phyloP scores from a whole-genome alignment of 1,140 invertebrate genomes.

The Patella vulgata region DNA sequence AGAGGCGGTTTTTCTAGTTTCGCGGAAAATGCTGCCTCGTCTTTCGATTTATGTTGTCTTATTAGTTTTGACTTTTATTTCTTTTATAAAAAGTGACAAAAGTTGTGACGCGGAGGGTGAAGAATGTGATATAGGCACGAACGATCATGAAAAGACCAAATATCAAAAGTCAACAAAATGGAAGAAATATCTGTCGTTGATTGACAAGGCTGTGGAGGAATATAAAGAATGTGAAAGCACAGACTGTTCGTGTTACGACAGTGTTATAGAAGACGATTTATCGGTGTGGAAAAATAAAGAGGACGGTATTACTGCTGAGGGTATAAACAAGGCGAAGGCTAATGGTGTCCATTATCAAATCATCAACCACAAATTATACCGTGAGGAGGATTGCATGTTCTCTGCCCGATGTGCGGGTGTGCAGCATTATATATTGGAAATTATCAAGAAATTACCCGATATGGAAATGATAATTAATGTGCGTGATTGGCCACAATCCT shows the following conservation, averaged over 20 bases:
- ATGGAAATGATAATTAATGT: slow-evolving; percentile 91
- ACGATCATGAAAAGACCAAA: no score
- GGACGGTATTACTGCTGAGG: slow-evolving; percentile 75
- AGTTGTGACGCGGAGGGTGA: no score
- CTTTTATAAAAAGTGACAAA: no score
- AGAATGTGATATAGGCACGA: no score
- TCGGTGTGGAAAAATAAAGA: slow-evolving; percentile 77
- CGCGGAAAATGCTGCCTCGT: no score
- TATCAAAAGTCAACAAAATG: no score
- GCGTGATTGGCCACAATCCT: slow-evolving; percentile 91
- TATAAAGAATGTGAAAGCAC: no score
- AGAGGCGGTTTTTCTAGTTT: no score
- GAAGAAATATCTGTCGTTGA: no score
- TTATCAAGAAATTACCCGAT: slow-evolving; percentile 79
- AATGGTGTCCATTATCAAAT: slow-evolving; percentile 78
- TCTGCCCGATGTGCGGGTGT: slow-evolving; percentile 87
- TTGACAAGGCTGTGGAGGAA: no score
- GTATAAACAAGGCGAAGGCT: slow-evolving; percentile 63
- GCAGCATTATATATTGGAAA: slow-evolving; percentile 81
- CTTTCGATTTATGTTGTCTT: no score
- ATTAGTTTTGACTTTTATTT: no score
- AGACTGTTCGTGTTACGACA: slow-evolving; percentile 17
- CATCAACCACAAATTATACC: slow-evolving; percentile 81
- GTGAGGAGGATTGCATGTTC: slow-evolving; percentile 89
- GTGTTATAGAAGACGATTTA: slow-evolving; percentile 78